Base-by-base conservation (phyloP, 2,797 vertebrate genomes). In the Pangasius krempfi region DNA sequence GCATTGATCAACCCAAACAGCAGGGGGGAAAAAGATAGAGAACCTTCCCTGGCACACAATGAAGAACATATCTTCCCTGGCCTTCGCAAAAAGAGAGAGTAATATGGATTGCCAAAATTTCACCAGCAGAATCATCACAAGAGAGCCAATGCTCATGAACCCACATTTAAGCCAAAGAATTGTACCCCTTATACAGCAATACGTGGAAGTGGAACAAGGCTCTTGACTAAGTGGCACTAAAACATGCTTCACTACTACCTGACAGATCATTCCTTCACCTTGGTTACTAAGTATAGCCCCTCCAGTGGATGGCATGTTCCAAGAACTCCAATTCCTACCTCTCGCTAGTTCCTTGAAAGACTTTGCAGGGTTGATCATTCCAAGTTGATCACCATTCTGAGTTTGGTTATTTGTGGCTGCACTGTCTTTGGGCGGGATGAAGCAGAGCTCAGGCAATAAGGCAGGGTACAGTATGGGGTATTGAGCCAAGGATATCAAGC, bases 401-500 rank as follows among this genome's bases (percentile, higher is more conserved):
- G 18, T 60, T 81, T 81, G 37, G 18, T 40, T 79, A 54, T 27
- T 79, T 10, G 3, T 44, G 3, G 72, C 20, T 54, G 25, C 13
- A 80, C 22, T 44, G 22, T 6, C 58, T 83, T 82, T 64, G 27
- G 2, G 37, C 13, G 5, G 10, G 20, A 81, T 54, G 10, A 64
- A 64, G 58, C 33, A 33, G 13, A 20, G 9, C 22, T 40, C 20
- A 44, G 80, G 18, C 54, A 62, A 37, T 1, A 82, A 37, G 79
- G 20, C 0, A 27, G 5, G 52, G 54, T 58, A 37, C n/a, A 3
- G 22, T 47, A 37, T 14, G 40, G 37, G 37, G 60, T 27, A n/a
- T 44, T n/a, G 60, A 84, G 60, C 37, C 80, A 30, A 66, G 40
- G 25, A 50, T 62, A n/a, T 64, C 20, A 84, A 84, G 81, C 58